Percentiles rank a stretch among this genome's conserved stretches.
Conservation (phyloP, 2,113 vertebrate species). For the Amphiprion ocellaris region DNA sequence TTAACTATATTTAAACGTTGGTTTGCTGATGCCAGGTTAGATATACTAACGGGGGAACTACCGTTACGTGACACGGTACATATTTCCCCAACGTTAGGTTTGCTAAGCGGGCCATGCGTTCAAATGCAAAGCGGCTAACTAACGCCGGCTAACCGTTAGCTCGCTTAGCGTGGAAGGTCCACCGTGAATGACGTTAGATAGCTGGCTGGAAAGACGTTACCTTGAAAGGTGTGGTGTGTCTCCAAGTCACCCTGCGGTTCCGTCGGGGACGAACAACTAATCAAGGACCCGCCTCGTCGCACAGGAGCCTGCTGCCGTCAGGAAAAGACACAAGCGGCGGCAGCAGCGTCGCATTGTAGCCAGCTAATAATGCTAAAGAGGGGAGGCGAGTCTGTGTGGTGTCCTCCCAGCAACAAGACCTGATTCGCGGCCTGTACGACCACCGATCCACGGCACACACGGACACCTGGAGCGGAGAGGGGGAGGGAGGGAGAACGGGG, state of each 20-base stretch:
- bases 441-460: conserved; percentile 57
- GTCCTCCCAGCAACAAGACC: conserved; percentile 80
- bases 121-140: conserved; percentile 41
- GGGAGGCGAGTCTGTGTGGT: conserved; percentile 62
- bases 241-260: conserved; percentile 61
- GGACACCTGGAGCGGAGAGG: not conserved
- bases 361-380: conserved; percentile 69
- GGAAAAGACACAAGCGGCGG: conserved; percentile 48
- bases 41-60: no score
- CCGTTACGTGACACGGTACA: not conserved
- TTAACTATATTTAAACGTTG: not conserved
- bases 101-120: conserved; percentile 9
- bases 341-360: conserved; percentile 76
- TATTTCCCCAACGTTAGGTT: conserved; percentile 9
- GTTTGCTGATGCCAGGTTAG: not conserved
- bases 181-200: conserved; percentile 49
- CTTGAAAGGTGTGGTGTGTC: conserved; percentile 72
- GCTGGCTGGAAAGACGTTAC: conserved; percentile 67
- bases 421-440: conserved; percentile 75
- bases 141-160: conserved; percentile 62
- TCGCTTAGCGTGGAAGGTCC: conserved; percentile 7
- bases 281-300: conserved; percentile 49
- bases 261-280: conserved; percentile 42
- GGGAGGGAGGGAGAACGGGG: not conserved
- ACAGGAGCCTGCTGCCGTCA: conserved; percentile 54